Evolutionary conservation across 2,888 invertebrate species (phyloP).

Genomic region (Xestia xanthographa): DNA sequence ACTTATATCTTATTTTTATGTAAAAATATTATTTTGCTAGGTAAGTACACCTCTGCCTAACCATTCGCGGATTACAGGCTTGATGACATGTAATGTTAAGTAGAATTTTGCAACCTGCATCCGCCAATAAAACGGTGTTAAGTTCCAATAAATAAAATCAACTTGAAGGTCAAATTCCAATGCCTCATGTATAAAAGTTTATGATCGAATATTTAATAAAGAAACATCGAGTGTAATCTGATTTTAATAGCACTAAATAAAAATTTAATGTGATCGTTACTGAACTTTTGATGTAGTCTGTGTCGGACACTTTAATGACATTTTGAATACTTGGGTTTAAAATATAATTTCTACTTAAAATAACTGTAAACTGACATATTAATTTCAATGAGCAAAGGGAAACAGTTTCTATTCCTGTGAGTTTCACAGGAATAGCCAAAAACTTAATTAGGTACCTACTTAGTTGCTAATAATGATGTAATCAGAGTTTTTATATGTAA

Average conservation of each 20-base stretch:
- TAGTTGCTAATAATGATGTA: no score
- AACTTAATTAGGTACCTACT: no score
- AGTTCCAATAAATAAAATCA: slow-evolving; percentile 6
- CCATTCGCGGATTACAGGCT: neutral
- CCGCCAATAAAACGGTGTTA: neutral
- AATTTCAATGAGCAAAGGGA: neutral
- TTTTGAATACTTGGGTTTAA: neutral
- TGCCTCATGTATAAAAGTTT: slow-evolving; percentile 15
- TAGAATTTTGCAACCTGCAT: neutral
- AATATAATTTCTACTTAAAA: neutral
- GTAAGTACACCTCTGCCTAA: neutral
- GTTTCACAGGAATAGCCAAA: neutral
- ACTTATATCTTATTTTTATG: neutral
- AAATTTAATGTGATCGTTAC: slow-evolving; percentile 29
- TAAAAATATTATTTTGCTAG: neutral
- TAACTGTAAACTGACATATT: neutral
- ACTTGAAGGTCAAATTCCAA: slow-evolving; percentile 32
- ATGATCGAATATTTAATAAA: slow-evolving; percentile 16
- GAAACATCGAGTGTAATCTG: slow-evolving; percentile 34
- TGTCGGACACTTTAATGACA: neutral
- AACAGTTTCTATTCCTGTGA: neutral
- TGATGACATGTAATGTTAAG: neutral
- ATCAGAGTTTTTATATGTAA: no score
- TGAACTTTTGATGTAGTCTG: slow-evolving; percentile 23
- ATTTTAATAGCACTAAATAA: slow-evolving; percentile 27